Evolutionary conservation across 1,140 invertebrate species (phyloP).

Genomic region (Pseudomyrmex cubaensis): DNA sequence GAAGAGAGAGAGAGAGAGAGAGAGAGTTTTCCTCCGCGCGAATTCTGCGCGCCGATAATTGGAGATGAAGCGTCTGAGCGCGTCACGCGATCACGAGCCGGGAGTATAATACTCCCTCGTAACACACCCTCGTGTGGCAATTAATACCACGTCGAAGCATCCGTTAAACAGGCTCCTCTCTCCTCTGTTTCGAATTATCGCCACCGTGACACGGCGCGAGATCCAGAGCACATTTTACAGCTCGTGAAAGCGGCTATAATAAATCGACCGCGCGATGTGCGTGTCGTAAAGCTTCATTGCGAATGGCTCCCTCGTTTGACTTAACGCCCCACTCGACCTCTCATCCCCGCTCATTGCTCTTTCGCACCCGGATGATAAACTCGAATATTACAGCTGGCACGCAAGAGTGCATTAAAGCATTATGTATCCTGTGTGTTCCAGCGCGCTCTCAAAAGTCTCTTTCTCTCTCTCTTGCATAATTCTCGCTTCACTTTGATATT

Average conservation of each 20-base stretch:
- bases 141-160: conserved; percentile 24
- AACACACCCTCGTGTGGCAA: background rate
- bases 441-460: too few relatives aligned
- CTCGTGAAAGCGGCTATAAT: conserved; percentile 27
- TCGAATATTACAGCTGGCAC: background rate
- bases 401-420: too few relatives aligned
- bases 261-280: conserved; percentile 34
- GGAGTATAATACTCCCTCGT: background rate
- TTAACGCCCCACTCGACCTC: background rate
- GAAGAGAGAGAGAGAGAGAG: background rate
- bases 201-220: too few relatives aligned
- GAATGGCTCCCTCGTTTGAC: conserved; percentile 22
- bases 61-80: conserved; percentile 10
- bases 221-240: conserved; percentile 23
- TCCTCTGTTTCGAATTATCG: background rate
- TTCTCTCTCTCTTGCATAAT: too few relatives aligned
- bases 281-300: background rate
- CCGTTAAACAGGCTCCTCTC: conserved; percentile 9
- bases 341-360: background rate
- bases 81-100: conserved; percentile 9
- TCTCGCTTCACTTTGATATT: too few relatives aligned
- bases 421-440: too few relatives aligned
- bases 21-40: background rate
- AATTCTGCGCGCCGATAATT: conserved; percentile 39
- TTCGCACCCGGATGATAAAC: background rate